Evolutionary conservation across 2,797 vertebrate species (phyloP).

Genomic region (Pseudomugil tenellus): DNA sequence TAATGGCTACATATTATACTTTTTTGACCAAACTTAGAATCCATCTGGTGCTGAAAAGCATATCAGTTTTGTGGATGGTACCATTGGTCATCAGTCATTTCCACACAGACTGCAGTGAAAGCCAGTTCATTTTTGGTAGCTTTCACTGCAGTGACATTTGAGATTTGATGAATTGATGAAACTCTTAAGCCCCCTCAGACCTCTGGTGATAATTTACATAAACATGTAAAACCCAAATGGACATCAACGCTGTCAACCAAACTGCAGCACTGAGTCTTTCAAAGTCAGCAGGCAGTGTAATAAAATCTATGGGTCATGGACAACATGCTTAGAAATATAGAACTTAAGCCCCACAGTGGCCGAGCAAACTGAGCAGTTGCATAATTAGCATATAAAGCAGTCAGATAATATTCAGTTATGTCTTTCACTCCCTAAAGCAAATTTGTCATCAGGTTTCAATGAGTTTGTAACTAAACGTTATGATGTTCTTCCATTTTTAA

Average conservation of each 20-base stretch:
- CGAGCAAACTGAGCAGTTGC: no score
- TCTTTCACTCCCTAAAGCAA: no score
- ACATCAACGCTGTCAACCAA: not conserved
- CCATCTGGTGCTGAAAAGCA: not conserved
- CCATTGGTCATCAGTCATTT: not conserved
- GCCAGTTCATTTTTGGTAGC: not conserved
- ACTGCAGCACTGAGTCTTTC: not conserved
- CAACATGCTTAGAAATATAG: not conserved
- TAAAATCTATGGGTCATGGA: not conserved
- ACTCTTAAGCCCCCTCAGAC: no score
- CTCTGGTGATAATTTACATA: not conserved
- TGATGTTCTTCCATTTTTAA: not conserved
- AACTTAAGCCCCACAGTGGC: not conserved
- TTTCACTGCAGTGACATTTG: no score
- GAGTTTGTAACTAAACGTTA: not conserved
- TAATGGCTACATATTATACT: not conserved
- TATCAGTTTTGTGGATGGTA: not conserved
- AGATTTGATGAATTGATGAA: not conserved
- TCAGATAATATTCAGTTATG: no score
- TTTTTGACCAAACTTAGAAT: not conserved
- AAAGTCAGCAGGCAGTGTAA: not conserved
- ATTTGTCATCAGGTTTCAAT: not conserved
- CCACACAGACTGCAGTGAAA: not conserved
- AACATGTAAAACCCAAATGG: not conserved
- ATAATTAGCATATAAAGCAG: no score